These are phyloP conservation scores for Epiblema foenella DNA, from an alignment of 2,888 invertebrate species.

Conservation along the genomic window DNA sequence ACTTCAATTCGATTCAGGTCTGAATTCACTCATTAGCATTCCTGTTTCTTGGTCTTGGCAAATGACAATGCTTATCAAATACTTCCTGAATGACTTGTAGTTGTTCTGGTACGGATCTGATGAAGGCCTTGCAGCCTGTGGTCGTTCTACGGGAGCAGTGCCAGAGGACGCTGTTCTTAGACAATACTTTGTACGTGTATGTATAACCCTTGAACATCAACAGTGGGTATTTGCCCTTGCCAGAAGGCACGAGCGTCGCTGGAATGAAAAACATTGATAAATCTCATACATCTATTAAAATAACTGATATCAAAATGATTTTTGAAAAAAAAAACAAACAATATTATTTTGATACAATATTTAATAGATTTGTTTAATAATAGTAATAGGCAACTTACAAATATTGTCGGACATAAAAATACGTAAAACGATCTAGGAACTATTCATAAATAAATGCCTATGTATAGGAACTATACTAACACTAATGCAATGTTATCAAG, in stretches of 20 bases:
- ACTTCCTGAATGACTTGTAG: conserved; percentile 55
- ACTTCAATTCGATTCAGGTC: background rate
- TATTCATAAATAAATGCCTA: conserved; percentile 28
- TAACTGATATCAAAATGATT: background rate
- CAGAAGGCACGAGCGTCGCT: conserved; percentile 67
- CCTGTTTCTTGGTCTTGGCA: conserved; percentile 38
- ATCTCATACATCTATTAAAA: background rate
- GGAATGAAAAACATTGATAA: conserved; percentile 46
- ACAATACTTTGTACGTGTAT: conserved; percentile 65
- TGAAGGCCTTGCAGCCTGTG: conserved; percentile 71
- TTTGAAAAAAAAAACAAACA: background rate
- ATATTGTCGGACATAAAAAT: conserved; percentile 26
- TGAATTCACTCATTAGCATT: background rate
- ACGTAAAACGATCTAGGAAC: conserved; percentile 30
- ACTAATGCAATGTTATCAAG: background rate
- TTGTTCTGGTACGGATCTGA: conserved; percentile 58
- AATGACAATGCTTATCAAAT: conserved; percentile 62
- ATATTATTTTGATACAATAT: conserved; percentile 4
- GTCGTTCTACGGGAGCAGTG: conserved; percentile 68
- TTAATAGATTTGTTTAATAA: conserved; percentile 11
- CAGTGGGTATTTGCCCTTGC: conserved; percentile 69
- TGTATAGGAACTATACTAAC: conserved; percentile 13
- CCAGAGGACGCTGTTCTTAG: conserved; percentile 64
- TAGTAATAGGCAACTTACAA: conserved; percentile 21
- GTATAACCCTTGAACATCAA: conserved; percentile 65